Percentiles rank a stretch among this genome's conserved stretches.
phyloP scores from a whole-genome alignment of 2,113 vertebrate genomes.

The Laticauda laticaudata region DNA sequence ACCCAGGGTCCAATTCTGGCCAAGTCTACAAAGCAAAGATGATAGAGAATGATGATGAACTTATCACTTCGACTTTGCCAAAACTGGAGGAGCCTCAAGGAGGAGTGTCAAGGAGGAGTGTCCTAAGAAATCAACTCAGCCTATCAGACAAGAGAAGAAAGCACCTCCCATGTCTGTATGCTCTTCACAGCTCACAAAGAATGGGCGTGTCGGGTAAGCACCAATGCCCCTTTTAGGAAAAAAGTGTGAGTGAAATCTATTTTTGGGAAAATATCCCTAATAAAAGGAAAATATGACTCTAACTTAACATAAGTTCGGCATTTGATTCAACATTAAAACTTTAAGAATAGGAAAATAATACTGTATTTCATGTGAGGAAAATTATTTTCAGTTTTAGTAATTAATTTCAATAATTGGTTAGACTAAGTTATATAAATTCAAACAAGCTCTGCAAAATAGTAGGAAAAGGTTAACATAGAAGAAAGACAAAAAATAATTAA shows the following conservation, averaged over 20 bases:
- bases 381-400: slow-evolving; percentile 4
- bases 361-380: slow-evolving; percentile 13
- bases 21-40: too few species aligned
- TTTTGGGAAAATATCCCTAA: background rate
- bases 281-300: background rate
- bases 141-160: too few species aligned
- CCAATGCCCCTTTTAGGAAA: background rate
- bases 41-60: too few species aligned
- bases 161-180: too few species aligned
- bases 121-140: too few species aligned
- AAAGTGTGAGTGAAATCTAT: background rate
- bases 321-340: background rate
- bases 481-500: background rate
- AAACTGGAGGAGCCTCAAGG: too few species aligned
- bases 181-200: too few species aligned
- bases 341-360: background rate
- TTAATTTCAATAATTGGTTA: background rate
- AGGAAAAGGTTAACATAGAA: background rate
- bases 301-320: background rate
- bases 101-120: too few species aligned
- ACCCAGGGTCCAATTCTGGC: too few species aligned
- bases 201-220: too few species aligned
- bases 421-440: background rate
- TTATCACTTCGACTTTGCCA: too few species aligned
- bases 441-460: background rate